These are phyloP conservation scores for Acronicta leporina DNA, from an alignment of 2,888 invertebrate genomes.

Conservation along the genomic window DNA sequence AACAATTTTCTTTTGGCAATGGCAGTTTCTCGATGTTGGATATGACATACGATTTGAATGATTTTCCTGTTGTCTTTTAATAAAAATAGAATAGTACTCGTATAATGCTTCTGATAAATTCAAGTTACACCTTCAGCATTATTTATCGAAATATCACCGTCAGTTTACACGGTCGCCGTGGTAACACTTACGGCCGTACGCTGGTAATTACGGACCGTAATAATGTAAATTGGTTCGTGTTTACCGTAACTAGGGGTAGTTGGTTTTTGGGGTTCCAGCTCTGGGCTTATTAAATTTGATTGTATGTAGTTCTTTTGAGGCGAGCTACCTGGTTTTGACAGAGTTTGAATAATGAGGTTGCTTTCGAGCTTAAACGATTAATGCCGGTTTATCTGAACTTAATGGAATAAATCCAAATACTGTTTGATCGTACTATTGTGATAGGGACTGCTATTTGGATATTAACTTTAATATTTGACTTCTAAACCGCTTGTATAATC, in stretches of 20 bases:
- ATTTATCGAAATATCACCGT: conserved; percentile 47
- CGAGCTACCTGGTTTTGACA: background rate
- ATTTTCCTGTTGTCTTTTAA: too few relatives aligned
- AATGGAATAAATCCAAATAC: too few relatives aligned
- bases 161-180: conserved; percentile 53
- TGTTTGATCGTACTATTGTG: too few relatives aligned
- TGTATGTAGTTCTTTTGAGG: conserved; percentile 32
- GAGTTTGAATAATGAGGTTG: background rate
- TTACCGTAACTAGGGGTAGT: conserved; percentile 57
- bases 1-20: too few relatives aligned
- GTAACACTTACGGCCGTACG: conserved; percentile 56
- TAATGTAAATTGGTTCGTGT: conserved; percentile 63
- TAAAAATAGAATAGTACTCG: background rate
- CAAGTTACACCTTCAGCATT: conserved; percentile 14
- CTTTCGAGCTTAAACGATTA: too few relatives aligned
- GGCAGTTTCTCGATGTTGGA: too few relatives aligned
- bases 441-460: too few relatives aligned
- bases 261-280: conserved; percentile 49
- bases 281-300: conserved; percentile 47
- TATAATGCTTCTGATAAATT: too few relatives aligned
- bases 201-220: conserved; percentile 55
- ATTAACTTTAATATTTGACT: too few relatives aligned
- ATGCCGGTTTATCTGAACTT: too few relatives aligned
- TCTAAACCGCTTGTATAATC: too few relatives aligned
- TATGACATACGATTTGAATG: too few relatives aligned